A percentile compares a stretch with the other conserved stretches of the same genome.
Evolutionary conservation across 2,888 invertebrate genomes (phyloP).

Genomic region (Neoscelio sp.): DNA sequence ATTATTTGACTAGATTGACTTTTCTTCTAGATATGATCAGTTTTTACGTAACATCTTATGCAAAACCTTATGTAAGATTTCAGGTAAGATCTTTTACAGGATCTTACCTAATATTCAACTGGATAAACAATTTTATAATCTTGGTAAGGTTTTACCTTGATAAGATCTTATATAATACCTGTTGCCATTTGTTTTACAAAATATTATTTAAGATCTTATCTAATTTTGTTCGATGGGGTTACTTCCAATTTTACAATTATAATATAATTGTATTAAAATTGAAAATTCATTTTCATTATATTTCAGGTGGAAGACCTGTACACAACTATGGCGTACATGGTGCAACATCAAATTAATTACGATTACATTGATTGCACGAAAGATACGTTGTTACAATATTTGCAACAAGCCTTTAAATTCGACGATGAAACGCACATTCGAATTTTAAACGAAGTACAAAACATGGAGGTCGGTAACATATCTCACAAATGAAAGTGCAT

Average conservation of each 20-base stretch:
- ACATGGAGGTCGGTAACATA: constrained; percentile 86
- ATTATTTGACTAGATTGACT: too few relatives aligned
- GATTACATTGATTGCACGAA: constrained; percentile 89
- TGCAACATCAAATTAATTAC: constrained; percentile 92
- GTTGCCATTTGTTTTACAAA: too few relatives aligned
- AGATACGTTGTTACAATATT: constrained; percentile 88
- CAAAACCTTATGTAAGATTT: too few relatives aligned
- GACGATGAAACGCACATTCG: constrained; percentile 90
- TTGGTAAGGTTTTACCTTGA: too few relatives aligned
- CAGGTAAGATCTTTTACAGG: too few relatives aligned
- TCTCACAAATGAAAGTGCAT: not conserved
- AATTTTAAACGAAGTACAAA: constrained; percentile 88
- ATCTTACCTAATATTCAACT: too few relatives aligned
- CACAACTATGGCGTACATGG: constrained; percentile 92
- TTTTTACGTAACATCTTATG: too few relatives aligned
- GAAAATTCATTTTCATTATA: not conserved
- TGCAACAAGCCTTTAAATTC: constrained; percentile 92
- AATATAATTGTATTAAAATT: not conserved
- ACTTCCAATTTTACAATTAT: not conserved
- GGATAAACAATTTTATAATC: too few relatives aligned
- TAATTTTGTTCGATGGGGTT: too few relatives aligned
- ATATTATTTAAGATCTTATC: too few relatives aligned
- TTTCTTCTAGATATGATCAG: too few relatives aligned
- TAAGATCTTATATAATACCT: too few relatives aligned
- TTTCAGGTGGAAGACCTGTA: constrained; percentile 93